Base-by-base conservation (phyloP, 2,797 vertebrate genomes). In the Tympanoctomys barrerae region DNA sequence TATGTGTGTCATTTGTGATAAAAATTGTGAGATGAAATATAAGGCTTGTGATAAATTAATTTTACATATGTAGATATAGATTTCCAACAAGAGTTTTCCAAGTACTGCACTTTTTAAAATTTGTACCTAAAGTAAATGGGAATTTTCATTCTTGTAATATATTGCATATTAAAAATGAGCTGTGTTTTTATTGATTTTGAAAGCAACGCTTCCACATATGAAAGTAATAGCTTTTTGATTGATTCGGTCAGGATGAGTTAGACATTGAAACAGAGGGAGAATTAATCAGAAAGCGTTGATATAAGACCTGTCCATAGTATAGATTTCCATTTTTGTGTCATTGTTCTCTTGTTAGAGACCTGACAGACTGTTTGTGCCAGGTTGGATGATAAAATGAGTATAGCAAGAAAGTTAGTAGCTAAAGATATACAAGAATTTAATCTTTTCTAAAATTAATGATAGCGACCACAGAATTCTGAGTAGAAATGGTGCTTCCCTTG, bases 191-290 rank as follows among this genome's bases (percentile, higher is more conserved):
- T 98, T 98, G 98, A 99, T 98, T 99, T 98, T 97, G 97, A 98
- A 98, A 98, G 97, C 96, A 98, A 98, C 98, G 98, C 97, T 98
- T 98, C 97, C 98, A 98, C 98, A 97, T 98, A 98, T 97, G 97
- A 98, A 98, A 97, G 98, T 98, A 99, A 99, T 99, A 99, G 99
- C 99, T 99, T 99, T 99, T 99, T 99, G 99, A 99, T 99, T 99
- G 99, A 99, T 99, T 99, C 98, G 98, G 98, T 99, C 98, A 98
- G 98, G 98, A 99, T 99, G 98, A 98, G 97, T 98, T 98, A 98
- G 97, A 98, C 80, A 88, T 98, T 97, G 98, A 98, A 99, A 99
- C 99, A 99, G 98, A 98, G 71, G 94, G 95, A 95, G 96, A 98
- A 99, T 99, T 99, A 98, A 99, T 99, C 98, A 98, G 98, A 98